Conservation (phyloP, 2,888 invertebrate genomes). For the Oxytorus armatus region DNA sequence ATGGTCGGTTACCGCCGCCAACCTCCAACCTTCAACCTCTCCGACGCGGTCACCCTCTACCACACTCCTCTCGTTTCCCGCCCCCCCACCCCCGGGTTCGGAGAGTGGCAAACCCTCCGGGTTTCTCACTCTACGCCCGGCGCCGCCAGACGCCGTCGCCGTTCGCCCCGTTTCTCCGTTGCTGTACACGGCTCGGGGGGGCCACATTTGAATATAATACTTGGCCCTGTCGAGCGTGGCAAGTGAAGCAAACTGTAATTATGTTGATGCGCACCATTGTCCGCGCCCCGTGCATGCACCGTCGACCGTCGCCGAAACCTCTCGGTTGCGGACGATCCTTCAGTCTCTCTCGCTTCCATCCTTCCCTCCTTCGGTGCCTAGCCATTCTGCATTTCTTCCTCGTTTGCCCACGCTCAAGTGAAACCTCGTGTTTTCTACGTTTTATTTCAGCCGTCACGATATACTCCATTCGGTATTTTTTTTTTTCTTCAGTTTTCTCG, state of each 20-base stretch:
- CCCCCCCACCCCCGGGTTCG: slow-evolving; percentile 66
- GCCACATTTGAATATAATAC: slow-evolving; percentile 83
- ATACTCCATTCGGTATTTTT: slow-evolving; percentile 47
- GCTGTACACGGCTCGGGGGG: slow-evolving; percentile 71
- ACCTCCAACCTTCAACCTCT: slow-evolving; percentile 73
- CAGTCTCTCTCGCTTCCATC: slow-evolving; percentile 35
- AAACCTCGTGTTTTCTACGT: slow-evolving; percentile 67
- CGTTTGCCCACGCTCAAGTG: slow-evolving; percentile 75
- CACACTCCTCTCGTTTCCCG: slow-evolving; percentile 53
- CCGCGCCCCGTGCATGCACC: slow-evolving; percentile 73
- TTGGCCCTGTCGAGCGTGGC: slow-evolving; percentile 74
- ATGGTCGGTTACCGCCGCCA: slow-evolving; percentile 65
- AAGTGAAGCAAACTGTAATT: slow-evolving; percentile 83
- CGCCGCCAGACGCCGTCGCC: slow-evolving; percentile 70
- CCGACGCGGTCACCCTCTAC: slow-evolving; percentile 63
- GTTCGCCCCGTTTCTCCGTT: slow-evolving; percentile 64
- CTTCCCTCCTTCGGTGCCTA: slow-evolving; percentile 22
- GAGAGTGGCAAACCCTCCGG: slow-evolving; percentile 63
- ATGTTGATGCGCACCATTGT: slow-evolving; percentile 83
- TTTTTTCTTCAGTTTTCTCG: slow-evolving; percentile 47
- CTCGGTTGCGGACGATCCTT: slow-evolving; percentile 64
- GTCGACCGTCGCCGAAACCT: slow-evolving; percentile 74
- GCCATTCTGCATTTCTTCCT: slow-evolving; percentile 57
- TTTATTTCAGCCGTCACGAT: slow-evolving; percentile 58
- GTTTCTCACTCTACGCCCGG: slow-evolving; percentile 60